Conservation (phyloP, 2,797 vertebrate species). For the Enteromius radiatus region DNA sequence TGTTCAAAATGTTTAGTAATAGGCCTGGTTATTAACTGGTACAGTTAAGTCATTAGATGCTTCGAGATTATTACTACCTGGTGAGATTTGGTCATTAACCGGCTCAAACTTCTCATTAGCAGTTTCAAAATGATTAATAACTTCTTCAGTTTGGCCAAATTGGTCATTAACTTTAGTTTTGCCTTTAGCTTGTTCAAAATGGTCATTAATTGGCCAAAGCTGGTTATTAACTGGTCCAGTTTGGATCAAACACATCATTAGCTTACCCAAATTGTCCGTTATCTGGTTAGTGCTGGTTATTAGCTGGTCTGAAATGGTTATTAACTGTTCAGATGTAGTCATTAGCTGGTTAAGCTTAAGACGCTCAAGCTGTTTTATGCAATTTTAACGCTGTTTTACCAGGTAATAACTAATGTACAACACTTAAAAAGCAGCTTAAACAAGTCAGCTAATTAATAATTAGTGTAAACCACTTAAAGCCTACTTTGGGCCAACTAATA, state of each 20-base stretch:
- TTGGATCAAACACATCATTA: neutral
- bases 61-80: too few species aligned
- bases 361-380: neutral
- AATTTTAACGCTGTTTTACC: neutral
- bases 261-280: neutral
- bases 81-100: too few species aligned
- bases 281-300: neutral
- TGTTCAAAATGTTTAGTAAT: neutral
- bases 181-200: neutral
- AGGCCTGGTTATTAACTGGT: too few species aligned
- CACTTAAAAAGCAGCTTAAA: neutral
- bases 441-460: neutral
- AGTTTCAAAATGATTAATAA: neutral
- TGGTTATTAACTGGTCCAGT: neutral
- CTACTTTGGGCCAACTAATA: neutral
- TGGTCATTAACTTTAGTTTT: neutral
- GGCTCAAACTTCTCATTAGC: neutral
- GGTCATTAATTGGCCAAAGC: neutral
- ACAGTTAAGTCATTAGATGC: too few species aligned
- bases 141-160: neutral
- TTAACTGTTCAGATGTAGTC: neutral
- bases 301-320: neutral
- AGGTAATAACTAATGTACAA: neutral
- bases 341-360: neutral
- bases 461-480: neutral